phyloP scores from a whole-genome alignment of 2,888 invertebrate species.

The Epsilonema sp. region DNA sequence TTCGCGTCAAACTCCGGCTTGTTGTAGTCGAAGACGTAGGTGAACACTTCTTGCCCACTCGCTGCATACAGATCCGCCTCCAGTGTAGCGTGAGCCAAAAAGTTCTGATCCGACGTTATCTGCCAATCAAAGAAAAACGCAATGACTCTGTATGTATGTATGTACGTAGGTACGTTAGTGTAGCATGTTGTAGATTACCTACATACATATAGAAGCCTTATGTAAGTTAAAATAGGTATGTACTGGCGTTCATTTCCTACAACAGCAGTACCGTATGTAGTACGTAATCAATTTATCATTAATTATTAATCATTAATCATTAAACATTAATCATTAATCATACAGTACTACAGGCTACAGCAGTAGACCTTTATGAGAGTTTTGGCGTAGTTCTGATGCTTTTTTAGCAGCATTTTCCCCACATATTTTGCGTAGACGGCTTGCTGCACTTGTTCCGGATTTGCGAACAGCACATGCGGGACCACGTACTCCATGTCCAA shows the following conservation, averaged over 20 bases:
- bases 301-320: no score
- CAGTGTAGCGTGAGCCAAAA: slow-evolving; percentile 7
- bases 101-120: slow-evolving; percentile 11
- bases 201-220: no score
- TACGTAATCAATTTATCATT: no score
- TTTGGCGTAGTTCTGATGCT: neutral
- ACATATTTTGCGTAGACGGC: slow-evolving; percentile 3
- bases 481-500: slow-evolving; percentile 7
- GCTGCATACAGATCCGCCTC: slow-evolving; percentile 9
- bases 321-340: no score
- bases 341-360: no score
- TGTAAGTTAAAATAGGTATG: no score
- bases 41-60: slow-evolving; percentile 3
- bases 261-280: no score
- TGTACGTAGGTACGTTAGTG: neutral
- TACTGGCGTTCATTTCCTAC: no score
- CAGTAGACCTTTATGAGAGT: no score
- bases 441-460: slow-evolving; percentile 6
- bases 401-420: neutral
- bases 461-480: slow-evolving; percentile 3
- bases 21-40: slow-evolving; percentile 10
- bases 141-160: neutral
- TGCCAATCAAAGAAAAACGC: neutral
- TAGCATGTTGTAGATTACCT: no score
- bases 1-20: slow-evolving; percentile 1